Base-by-base conservation (phyloP, 1,140 invertebrate genomes). In the Nomia melanderi region DNA sequence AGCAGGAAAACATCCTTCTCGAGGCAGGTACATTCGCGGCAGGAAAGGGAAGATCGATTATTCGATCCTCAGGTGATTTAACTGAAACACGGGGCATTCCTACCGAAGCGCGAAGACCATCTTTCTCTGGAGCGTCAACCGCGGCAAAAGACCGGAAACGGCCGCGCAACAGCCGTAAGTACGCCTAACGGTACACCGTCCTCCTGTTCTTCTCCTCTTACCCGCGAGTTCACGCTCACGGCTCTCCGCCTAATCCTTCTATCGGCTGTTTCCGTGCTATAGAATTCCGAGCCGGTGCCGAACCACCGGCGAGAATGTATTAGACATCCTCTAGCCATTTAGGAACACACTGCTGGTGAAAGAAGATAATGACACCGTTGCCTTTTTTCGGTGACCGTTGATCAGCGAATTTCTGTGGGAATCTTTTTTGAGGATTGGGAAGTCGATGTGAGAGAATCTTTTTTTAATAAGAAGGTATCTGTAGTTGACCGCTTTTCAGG, bases 111-210 rank as follows among this genome's bases (percentile, higher is more conserved):
- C 67, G 70, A 83, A 62, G 60, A 79, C 70, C 69, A 79, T 79
- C 77, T 71, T 70, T 76, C 57, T 64, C 25, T 47, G 64, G 71
- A 78, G 64, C 83, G 74, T 63, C 81, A 77, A 59, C 81, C 77
- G 50, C 64, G 78, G 69, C 50, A 71, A 83, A 84, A 80, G 78
- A 83, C 72, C 83, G 83, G 83, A 84, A 84, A 84, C 78, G 78
- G 83, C 23, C 81, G 73, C 77, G 79, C 76, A 81, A 70, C 73
- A 70, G 71, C 82, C 83, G 70, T 76, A 77, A 84, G 81, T 70
- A 84, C 82, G 82, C 70, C 78, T 84, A 84, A 84, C 83, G 82
- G 83, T 79, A 57, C 11, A 64, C 56, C 77, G 29, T 71, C 54
- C 50, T 62, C 70, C 50, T 66, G 53, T 69, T 57, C 57, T 41